Conservation (phyloP, 2,113 vertebrate genomes). For the Callorhinus ursinus region DNA sequence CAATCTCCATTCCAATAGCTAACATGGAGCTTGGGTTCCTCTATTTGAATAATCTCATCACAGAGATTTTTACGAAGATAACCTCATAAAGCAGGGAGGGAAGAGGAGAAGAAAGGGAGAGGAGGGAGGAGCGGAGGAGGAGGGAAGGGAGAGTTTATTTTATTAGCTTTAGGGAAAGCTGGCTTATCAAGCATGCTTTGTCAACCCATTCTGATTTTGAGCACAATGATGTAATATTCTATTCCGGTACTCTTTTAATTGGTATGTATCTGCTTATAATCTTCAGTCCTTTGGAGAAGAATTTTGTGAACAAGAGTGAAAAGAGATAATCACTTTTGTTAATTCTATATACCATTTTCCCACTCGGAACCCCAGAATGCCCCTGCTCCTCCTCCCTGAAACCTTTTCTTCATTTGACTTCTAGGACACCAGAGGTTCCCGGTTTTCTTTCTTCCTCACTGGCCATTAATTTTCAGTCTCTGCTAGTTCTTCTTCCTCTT, state of each 20-base stretch:
- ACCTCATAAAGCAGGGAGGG: background rate
- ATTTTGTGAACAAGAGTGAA: background rate
- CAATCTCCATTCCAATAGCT: background rate
- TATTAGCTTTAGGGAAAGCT: background rate
- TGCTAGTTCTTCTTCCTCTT: background rate
- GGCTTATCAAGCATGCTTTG: background rate
- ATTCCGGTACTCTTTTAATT: background rate
- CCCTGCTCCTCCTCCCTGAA: background rate
- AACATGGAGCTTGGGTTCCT: background rate
- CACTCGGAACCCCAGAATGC: background rate
- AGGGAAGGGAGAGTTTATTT: background rate
- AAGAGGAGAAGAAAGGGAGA: too few relatives aligned
- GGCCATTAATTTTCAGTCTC: background rate
- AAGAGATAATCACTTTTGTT: background rate
- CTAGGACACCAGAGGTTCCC: background rate
- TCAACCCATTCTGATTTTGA: background rate
- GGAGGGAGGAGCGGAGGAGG: too few relatives aligned
- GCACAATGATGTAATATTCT: background rate
- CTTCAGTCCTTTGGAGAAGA: background rate
- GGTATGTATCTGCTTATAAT: background rate
- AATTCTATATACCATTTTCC: background rate
- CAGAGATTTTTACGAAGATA: background rate
- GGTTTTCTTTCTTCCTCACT: background rate
- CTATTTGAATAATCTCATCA: constrained; percentile 8
- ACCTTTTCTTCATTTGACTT: background rate